Evolutionary conservation across 2,797 vertebrate genomes (phyloP).

Genomic region (Sebastes wilsoni): DNA sequence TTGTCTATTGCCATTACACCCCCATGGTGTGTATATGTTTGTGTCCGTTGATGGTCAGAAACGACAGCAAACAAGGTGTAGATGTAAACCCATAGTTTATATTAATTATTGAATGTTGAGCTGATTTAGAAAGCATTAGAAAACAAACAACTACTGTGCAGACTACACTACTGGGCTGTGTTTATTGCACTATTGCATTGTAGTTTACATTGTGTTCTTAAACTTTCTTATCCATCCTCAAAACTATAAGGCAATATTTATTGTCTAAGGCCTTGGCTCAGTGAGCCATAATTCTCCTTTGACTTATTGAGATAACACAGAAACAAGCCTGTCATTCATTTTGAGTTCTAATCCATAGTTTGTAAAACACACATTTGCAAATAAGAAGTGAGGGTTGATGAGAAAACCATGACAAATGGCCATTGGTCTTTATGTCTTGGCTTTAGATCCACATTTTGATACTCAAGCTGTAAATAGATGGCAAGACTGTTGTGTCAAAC

Average conservation of each 20-base stretch:
- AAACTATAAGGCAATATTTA: background rate
- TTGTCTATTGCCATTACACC: background rate
- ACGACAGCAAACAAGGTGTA: background rate
- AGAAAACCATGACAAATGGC: conserved; percentile 11
- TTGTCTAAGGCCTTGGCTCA: background rate
- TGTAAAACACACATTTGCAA: background rate
- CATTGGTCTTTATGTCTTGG: conserved; percentile 15
- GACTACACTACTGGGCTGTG: background rate
- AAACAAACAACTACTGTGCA: background rate
- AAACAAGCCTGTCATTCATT: background rate
- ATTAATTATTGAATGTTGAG: background rate
- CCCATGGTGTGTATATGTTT: background rate
- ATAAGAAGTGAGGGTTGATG: background rate
- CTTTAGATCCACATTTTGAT: conserved; percentile 44
- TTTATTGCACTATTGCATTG: background rate
- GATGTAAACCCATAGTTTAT: background rate
- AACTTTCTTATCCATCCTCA: background rate
- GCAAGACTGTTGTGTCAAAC: conserved; percentile 52
- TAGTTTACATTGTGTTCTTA: background rate
- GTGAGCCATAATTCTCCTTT: background rate
- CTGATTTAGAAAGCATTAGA: background rate
- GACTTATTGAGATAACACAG: background rate
- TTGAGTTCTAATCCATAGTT: background rate
- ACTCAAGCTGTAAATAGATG: conserved; percentile 54
- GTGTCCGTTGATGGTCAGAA: background rate